A percentile compares a stretch with the other conserved stretches of the same genome.
These are phyloP conservation scores for Ptilonorhynchus violaceus DNA, from an alignment of 2,113 vertebrate species.

Conservation along the genomic window DNA sequence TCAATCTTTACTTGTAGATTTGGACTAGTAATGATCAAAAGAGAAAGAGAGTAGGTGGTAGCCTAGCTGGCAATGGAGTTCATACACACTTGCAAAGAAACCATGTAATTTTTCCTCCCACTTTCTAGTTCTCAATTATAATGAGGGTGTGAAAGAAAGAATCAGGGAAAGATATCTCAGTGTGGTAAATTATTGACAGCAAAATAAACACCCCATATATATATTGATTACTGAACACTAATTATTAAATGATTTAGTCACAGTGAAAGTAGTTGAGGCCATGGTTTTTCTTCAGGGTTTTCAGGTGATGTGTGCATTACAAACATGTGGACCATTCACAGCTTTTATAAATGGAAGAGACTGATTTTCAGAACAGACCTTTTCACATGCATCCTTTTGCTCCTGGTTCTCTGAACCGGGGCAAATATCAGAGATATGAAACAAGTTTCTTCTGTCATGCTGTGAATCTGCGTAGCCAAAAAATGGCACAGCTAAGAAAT, in stretches of 20 bases:
- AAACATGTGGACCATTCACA: fast-evolving
- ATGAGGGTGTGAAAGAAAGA: not conserved
- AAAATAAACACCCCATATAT: not conserved
- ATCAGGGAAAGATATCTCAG: not conserved
- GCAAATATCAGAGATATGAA: not conserved
- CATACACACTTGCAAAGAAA: not conserved
- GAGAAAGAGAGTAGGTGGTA: fast-evolving
- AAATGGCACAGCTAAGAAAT: not conserved
- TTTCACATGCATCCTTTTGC: not conserved
- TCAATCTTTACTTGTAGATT: not conserved
- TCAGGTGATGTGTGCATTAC: not conserved
- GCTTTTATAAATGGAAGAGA: not conserved
- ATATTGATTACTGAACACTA: not conserved
- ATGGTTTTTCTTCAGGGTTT: not conserved
- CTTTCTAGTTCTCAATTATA: not conserved
- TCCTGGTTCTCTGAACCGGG: not conserved
- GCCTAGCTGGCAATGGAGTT: not conserved
- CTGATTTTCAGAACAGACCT: not conserved
- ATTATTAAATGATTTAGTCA: not conserved
- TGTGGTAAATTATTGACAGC: not conserved
- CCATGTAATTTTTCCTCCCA: not conserved
- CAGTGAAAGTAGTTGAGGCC: not conserved
- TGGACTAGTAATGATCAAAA: not conserved
- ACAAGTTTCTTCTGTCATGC: not conserved
- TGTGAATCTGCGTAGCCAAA: not conserved